Evolutionary conservation across 2,113 vertebrate genomes (phyloP), one percentile per base, ranked within the genome.

Genomic region (Thamnaconus septentrionalis): DNA sequence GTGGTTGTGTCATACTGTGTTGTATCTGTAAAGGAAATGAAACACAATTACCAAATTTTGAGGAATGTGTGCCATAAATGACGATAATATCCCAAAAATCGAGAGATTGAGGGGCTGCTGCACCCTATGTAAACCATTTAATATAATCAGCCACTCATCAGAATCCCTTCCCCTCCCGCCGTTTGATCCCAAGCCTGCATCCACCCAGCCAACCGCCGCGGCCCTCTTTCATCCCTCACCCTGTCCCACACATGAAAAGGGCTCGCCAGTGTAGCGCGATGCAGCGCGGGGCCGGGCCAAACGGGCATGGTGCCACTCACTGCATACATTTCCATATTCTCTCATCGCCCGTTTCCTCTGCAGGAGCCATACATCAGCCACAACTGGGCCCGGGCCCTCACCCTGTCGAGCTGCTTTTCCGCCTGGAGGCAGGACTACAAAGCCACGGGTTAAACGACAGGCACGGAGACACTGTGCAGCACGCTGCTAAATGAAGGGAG

Each of bases 341-440:
- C 82, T 87, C 84, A 79, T 85, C 53, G 79, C 81, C 83, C 76
- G 63, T 88, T 86, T 90, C 83, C 85, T 78, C 82, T 85, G 58
- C 78, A 76, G 77, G 67, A 86, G 79, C 72, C 73, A 82, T 84
- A 79, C 76, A 83, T 87, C 82, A 80, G 75, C 66, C 74, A 53
- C 77, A 63, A 61, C 79, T 63, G 75, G 61, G 75, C 67, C 72
- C 53, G 49, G 49, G 40, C 59, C 58, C 59, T 66, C 9, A 11
- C 59, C 71, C 73, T 71, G 56, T 67, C 71, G 66, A 11, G 63
- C 71, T 69, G 61, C 70, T 76, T 73, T 82, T 56, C 61, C 69
- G 76, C 78, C 76, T 70, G n/a, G 81, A 76, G 72, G 78, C 43
- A 5, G 8, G 8, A 79, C 84, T 85, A 87, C 81, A 90, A 87